Conservation (phyloP, 1,140 invertebrate species). For the Calliopsis andreniformis region DNA sequence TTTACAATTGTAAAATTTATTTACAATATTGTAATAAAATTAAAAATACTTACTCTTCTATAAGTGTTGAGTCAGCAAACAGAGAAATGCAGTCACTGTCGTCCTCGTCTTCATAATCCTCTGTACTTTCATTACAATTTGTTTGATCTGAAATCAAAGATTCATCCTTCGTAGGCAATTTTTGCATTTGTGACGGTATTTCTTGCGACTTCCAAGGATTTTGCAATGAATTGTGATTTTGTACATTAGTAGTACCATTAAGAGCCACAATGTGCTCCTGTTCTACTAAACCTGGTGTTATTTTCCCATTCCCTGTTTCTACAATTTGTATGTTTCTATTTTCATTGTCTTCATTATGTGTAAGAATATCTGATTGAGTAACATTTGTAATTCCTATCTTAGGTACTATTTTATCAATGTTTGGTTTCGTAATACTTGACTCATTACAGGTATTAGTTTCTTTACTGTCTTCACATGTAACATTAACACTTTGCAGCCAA, state of each 20-base stretch:
- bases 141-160: neutral
- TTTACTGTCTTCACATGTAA: no score
- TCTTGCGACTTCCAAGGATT: neutral
- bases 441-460: neutral
- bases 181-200: no score
- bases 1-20: conserved; percentile 1
- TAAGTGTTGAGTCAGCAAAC: conserved; percentile 33
- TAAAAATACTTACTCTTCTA: conserved; percentile 38
- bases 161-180: neutral
- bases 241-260: neutral
- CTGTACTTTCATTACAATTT: neutral
- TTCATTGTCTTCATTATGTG: neutral
- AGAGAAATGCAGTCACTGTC: conserved; percentile 47
- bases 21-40: neutral
- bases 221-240: neutral
- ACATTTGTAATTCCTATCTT: neutral
- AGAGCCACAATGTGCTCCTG: neutral
- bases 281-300: neutral
- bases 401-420: neutral
- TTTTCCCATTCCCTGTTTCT: neutral
- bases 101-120: neutral
- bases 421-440: neutral
- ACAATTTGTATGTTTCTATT: neutral
- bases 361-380: neutral
- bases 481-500: neutral